Conservation (phyloP, 2,888 invertebrate genomes). For the Cactoblastis cactorum region DNA sequence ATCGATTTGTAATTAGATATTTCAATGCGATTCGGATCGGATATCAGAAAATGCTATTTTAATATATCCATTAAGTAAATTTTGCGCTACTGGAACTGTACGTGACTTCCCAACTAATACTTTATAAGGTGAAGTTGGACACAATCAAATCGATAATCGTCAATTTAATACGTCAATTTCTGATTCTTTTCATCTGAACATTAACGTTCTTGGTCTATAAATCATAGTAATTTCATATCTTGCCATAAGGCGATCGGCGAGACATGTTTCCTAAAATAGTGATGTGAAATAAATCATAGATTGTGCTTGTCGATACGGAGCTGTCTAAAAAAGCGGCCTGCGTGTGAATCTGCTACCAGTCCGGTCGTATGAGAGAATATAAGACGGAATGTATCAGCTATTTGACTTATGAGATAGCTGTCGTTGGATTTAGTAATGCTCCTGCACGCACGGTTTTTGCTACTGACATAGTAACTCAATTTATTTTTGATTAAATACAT, state of each 20-base stretch:
- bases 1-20: constrained; percentile 52
- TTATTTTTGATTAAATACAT: constrained; percentile 20
- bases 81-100: constrained; percentile 6
- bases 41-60: constrained; percentile 24
- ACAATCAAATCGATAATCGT: constrained; percentile 12
- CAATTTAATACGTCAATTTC: constrained; percentile 30
- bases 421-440: constrained; percentile 41
- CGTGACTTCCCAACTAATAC: constrained; percentile 1
- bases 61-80: constrained; percentile 4
- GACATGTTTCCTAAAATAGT: constrained; percentile 75
- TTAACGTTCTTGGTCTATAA: constrained; percentile 48
- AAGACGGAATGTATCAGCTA: constrained; percentile 47
- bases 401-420: constrained; percentile 44
- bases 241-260: constrained; percentile 59
- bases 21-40: constrained; percentile 30
- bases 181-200: constrained; percentile 44
- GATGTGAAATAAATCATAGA: constrained; percentile 75
- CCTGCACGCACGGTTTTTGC: constrained; percentile 32
- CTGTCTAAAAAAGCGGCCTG: constrained; percentile 54
- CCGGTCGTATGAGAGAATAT: constrained; percentile 66
- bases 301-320: constrained; percentile 56
- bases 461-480: constrained; percentile 22
- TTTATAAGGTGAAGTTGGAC: background rate
- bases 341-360: constrained; percentile 70
- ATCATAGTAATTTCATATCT: constrained; percentile 69